A percentile compares a stretch with the other conserved stretches of the same genome.
phyloP scores from a whole-genome alignment of 2,113 vertebrate species.

The Malurus melanocephalus region DNA sequence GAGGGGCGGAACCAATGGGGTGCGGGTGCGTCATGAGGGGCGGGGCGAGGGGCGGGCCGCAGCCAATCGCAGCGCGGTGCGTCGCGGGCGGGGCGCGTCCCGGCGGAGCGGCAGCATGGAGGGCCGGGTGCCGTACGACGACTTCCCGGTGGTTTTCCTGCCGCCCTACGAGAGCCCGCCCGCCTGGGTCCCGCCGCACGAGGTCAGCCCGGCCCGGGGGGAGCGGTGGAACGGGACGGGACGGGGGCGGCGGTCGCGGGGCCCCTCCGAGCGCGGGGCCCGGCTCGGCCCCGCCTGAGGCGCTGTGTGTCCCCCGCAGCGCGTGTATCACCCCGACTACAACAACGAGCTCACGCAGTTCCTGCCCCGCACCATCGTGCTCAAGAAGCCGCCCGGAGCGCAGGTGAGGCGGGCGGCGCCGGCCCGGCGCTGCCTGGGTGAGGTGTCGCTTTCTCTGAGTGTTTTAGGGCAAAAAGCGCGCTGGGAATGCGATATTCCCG shows the following conservation, averaged over 20 bases:
- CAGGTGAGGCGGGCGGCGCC: slow-evolving; percentile 59
- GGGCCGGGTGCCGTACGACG: slow-evolving; percentile 86
- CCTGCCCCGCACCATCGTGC: slow-evolving; percentile 86
- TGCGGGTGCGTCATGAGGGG: background rate
- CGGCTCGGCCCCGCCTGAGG: background rate
- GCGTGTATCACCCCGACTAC: slow-evolving; percentile 93
- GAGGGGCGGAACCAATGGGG: background rate
- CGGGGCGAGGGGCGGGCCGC: rapidly evolving
- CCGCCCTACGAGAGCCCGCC: slow-evolving; percentile 93
- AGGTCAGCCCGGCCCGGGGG: slow-evolving; percentile 65
- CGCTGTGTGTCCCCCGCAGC: slow-evolving; percentile 59
- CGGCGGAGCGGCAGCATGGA: slow-evolving; percentile 73
- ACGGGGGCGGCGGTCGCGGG: background rate
- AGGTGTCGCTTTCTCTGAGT: background rate
- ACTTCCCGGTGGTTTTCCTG: slow-evolving; percentile 92
- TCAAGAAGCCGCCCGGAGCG: slow-evolving; percentile 94
- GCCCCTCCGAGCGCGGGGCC: background rate
- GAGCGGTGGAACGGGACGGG: background rate
- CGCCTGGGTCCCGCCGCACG: slow-evolving; percentile 89
- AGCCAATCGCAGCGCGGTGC: background rate
- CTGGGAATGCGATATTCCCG: background rate
- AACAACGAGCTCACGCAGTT: slow-evolving; percentile 96
- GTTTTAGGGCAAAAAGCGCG: background rate
- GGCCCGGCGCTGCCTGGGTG: background rate
- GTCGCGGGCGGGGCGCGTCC: background rate